These are phyloP conservation scores for Galleria mellonella DNA, from an alignment of 1,140 invertebrate species.

Conservation along the genomic window DNA sequence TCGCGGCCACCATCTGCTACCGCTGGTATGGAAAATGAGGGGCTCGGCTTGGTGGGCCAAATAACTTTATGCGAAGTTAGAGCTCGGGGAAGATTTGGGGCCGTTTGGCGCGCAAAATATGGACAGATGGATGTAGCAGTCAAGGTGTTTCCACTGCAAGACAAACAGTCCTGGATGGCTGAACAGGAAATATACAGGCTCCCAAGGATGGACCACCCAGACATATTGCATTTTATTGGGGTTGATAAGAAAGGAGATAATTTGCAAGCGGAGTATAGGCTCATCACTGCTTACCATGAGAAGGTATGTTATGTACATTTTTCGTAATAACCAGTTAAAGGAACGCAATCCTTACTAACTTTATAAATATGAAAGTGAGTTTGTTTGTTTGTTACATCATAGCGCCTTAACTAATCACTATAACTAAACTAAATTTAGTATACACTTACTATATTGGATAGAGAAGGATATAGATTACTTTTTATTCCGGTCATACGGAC, in stretches of 20 bases:
- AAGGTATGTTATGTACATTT: slow-evolving; percentile 54
- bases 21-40: slow-evolving; percentile 70
- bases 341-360: too few species aligned
- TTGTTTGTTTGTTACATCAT: too few species aligned
- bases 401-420: too few species aligned
- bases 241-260: slow-evolving; percentile 92
- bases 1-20: slow-evolving; percentile 57
- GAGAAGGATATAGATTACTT: too few species aligned
- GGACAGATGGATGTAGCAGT: slow-evolving; percentile 81
- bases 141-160: slow-evolving; percentile 82
- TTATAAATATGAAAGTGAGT: too few species aligned
- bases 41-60: slow-evolving; percentile 43
- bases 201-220: slow-evolving; percentile 93
- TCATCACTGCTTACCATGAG: slow-evolving; percentile 96
- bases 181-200: slow-evolving; percentile 96
- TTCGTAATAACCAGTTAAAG: too few species aligned
- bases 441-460: too few species aligned
- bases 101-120: slow-evolving; percentile 93
- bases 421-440: too few species aligned
- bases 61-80: slow-evolving; percentile 91
- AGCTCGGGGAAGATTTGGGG: slow-evolving; percentile 95
- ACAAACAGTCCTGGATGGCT: slow-evolving; percentile 88
- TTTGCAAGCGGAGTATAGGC: slow-evolving; percentile 92
- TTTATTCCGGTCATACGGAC: too few species aligned
- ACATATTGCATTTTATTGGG: slow-evolving; percentile 93